Evolutionary conservation across 2,113 vertebrate species (phyloP).

Genomic region (Atlantisia rogersi): DNA sequence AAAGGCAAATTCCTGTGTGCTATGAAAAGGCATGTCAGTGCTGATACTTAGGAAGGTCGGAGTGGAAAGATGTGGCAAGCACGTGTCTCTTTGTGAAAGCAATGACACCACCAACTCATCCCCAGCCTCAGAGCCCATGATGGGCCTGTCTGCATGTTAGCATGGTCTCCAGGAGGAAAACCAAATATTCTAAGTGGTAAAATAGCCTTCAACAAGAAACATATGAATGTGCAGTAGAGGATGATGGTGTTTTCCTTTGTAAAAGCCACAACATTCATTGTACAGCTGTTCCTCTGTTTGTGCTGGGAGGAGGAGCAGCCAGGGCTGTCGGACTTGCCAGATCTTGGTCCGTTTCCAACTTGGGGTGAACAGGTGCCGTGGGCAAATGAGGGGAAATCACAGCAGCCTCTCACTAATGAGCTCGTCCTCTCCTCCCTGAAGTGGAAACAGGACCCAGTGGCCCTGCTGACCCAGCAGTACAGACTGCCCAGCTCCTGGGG

Average conservation of each 20-base stretch:
- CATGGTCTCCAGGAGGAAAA: fast-evolving
- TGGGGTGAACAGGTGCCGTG: neutral
- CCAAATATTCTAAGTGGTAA: neutral
- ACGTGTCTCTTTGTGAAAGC: neutral
- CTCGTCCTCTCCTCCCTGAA: neutral
- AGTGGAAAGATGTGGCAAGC: neutral
- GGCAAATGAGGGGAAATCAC: neutral
- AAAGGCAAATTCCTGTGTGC: neutral
- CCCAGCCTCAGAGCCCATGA: neutral
- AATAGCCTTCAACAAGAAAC: neutral
- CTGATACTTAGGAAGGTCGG: neutral
- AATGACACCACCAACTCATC: neutral
- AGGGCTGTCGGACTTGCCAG: neutral
- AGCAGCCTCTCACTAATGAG: neutral
- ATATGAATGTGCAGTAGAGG: fast-evolving
- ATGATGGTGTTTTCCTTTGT: neutral
- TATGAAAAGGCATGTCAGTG: neutral
- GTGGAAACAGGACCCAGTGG: neutral
- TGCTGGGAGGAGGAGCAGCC: neutral
- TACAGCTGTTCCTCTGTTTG: neutral
- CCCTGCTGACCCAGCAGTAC: neutral
- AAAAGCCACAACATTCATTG: neutral
- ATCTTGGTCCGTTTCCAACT: neutral
- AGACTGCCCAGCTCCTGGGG: neutral
- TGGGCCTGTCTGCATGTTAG: neutral